Evolutionary conservation across 2,888 invertebrate genomes (phyloP).

Genomic region (Halictus ligatus): DNA sequence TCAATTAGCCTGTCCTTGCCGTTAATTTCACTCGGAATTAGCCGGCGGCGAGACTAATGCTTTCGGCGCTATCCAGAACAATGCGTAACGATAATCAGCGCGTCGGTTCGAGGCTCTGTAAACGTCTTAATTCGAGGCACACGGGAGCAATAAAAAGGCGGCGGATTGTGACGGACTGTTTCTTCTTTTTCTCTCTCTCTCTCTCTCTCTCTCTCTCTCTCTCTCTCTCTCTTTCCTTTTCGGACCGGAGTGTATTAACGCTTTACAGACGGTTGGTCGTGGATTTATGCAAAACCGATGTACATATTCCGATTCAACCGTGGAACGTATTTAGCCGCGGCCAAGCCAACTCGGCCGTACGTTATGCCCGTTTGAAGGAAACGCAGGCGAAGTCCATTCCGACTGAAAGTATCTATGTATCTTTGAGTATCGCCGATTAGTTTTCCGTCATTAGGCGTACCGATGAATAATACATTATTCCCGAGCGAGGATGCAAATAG

Average conservation of each 20-base stretch:
- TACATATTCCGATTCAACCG: background rate
- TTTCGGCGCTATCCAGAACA: slow-evolving; percentile 35
- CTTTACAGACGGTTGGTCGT: background rate
- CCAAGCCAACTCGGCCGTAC: background rate
- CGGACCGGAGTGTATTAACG: background rate
- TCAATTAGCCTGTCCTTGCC: slow-evolving; percentile 62
- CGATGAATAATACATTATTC: slow-evolving; percentile 13
- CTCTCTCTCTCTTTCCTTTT: too few species aligned
- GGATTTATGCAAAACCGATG: background rate
- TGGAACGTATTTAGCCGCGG: background rate
- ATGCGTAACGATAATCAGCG: slow-evolving; percentile 33
- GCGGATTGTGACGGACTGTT: background rate
- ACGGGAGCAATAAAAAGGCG: background rate
- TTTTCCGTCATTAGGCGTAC: background rate
- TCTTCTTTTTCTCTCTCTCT: background rate
- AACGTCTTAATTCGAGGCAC: slow-evolving; percentile 12
- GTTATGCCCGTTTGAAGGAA: background rate
- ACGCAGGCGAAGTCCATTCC: background rate
- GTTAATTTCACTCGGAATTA: slow-evolving; percentile 53
- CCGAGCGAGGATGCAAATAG: background rate
- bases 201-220: too few species aligned
- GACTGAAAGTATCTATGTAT: background rate
- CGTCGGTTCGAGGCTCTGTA: slow-evolving; percentile 14
- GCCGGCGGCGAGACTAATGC: slow-evolving; percentile 34
- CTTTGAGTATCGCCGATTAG: background rate